A percentile compares a stretch with the other conserved stretches of the same genome.
phyloP scores from a whole-genome alignment of 2,888 invertebrate genomes.

The Polia nebulosa region DNA sequence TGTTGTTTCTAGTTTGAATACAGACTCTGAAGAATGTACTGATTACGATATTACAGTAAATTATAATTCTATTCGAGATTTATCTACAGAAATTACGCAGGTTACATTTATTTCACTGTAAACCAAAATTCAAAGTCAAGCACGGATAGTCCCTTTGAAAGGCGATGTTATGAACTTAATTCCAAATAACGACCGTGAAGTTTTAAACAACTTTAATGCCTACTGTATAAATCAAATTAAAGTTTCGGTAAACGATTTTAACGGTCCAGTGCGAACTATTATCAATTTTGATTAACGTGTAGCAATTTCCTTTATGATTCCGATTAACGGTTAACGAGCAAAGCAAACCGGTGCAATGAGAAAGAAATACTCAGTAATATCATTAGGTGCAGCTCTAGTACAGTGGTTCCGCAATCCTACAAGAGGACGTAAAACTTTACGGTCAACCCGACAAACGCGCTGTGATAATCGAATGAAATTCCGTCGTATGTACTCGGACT shows the following conservation, averaged over 20 bases:
- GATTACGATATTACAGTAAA: conserved; percentile 4
- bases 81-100: conserved; percentile 24
- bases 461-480: conserved; percentile 64
- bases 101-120: conserved; percentile 54
- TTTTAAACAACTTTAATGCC: conserved; percentile 63
- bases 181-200: conserved; percentile 62
- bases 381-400: conserved; percentile 70
- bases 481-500: conserved; percentile 49
- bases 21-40: conserved; percentile 1
- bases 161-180: conserved; percentile 63
- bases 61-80: conserved; percentile 20
- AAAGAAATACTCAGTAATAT: conserved; percentile 69
- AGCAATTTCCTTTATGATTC: conserved; percentile 51
- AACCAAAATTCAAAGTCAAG: conserved; percentile 57
- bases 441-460: conserved; percentile 63
- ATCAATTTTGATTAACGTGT: conserved; percentile 54
- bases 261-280: conserved; percentile 24
- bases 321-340: conserved; percentile 53
- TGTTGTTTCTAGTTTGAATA: too few species aligned
- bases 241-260: conserved; percentile 57
- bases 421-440: conserved; percentile 74
- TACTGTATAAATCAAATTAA: conserved; percentile 61
- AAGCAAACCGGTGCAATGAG: conserved; percentile 63
- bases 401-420: conserved; percentile 65
- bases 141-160: conserved; percentile 55